Evolutionary conservation across 2,888 invertebrate genomes (phyloP).

Genomic region (Amorpha juglandis): DNA sequence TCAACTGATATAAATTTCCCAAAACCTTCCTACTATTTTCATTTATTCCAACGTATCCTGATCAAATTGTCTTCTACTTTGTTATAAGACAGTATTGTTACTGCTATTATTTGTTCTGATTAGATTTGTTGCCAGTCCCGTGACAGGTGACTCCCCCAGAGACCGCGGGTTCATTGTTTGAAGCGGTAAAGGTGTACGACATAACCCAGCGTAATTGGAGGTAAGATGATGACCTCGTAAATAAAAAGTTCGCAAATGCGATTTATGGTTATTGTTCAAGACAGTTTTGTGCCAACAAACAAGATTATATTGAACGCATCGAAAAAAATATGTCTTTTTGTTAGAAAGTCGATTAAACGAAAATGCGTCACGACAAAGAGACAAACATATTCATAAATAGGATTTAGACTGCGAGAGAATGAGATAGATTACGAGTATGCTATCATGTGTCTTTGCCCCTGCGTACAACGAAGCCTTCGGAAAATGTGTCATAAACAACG

Average conservation of each 20-base stretch:
- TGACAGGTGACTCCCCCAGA: not conserved
- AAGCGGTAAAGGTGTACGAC: not conserved
- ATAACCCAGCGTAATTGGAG: conserved; percentile 5
- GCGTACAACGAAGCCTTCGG: too few relatives aligned
- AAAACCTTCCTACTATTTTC: too few relatives aligned
- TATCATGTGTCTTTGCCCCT: too few relatives aligned
- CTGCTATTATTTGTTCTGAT: conserved; percentile 11
- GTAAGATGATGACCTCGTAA: not conserved
- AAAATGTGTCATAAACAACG: too few relatives aligned
- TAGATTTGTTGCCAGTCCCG: conserved; percentile 13
- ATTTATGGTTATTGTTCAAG: conserved; percentile 4
- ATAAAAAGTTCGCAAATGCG: conserved; percentile 5
- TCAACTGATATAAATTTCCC: too few relatives aligned
- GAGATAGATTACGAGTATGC: too few relatives aligned
- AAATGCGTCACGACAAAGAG: too few relatives aligned
- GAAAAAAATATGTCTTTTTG: too few relatives aligned
- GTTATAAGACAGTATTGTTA: conserved; percentile 2
- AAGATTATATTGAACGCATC: too few relatives aligned
- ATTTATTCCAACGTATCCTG: not conserved
- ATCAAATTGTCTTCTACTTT: not conserved
- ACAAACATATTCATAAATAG: too few relatives aligned
- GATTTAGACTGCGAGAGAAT: too few relatives aligned
- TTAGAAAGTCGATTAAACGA: too few relatives aligned
- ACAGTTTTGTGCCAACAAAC: not conserved
- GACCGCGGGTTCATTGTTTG: conserved; percentile 16